Evolutionary conservation across 2,113 vertebrate species (phyloP), one percentile per base, ranked within the genome.

Genomic region (Nothocercus julius): DNA sequence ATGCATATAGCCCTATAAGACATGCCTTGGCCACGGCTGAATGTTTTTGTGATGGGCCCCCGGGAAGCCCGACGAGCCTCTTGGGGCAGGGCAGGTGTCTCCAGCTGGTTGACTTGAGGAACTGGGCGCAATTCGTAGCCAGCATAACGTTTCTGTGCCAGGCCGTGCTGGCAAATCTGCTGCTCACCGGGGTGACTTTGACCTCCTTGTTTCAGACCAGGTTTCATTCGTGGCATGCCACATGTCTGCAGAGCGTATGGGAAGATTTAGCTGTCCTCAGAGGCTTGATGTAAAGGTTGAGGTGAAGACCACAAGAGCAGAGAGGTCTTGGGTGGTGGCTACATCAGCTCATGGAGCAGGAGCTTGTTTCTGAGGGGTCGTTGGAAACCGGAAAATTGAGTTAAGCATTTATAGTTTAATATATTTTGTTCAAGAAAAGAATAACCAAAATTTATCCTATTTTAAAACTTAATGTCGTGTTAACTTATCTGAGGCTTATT

Each of bases 1-100:
- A 20, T 28, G 2, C 2, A 0, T 47, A 12, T 5, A 36, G 36
- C 2, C 7, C 19, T 13, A 16, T 1, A 32, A 58, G 62, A 21
- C 22, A 36, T 3, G 8, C 2, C 27, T 82, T 32, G 58, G 58
- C 25, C 7, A 8, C 49, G 15, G 13, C 11, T 56, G 40, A 58
- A 17, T 3, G 0, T 14, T 5, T 15, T 63, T 22, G 53, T 44
- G 68, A 22, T 66, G 20, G 12, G 28, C 3, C 5, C 21, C 20
- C 24, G 8, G 66, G 56, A 58, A 62, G 27, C 72, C 40, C 75
- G 5, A 2, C 30, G 30, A 18, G n/a, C 42, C 53, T 73, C 30
- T 30, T 59, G 82, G 11, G 63, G n/a, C 32, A 34, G n/a, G 59
- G 34, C 22, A 11, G 7, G 59, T 3, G 13, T 13, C 59, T 34